Base-by-base conservation (phyloP, 2,888 invertebrate genomes). In the Deilephila porcellus region DNA sequence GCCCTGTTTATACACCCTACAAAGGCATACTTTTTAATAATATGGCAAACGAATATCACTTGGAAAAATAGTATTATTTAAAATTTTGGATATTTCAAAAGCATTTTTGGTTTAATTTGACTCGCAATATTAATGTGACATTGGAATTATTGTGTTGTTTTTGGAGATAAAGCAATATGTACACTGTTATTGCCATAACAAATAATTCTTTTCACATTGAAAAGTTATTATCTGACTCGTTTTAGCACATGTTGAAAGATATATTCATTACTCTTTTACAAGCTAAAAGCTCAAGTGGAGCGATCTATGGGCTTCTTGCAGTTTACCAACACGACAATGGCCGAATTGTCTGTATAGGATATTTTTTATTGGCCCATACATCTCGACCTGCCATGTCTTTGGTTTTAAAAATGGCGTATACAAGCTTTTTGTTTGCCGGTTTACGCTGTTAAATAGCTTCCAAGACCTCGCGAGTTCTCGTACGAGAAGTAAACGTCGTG, bases 391-490 rank as follows among this genome's bases (percentile, higher is more conserved):
- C 93, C 94, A 93, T 94, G 95, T 95, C 95, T 95, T 94, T 93
- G 94, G 94, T 95, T 95, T 95, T 95, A 95, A 95, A 95, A 95
- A 95, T 95, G 95, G 95, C 95, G 95, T 95, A 95, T 95, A 95
- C 95, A 95, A 95, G 95, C 95, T 95, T 95, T 95, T 95, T 95
- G 95, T 95, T 95, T 94, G 95, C 95, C 95, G 95, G 95, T 94
- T 92, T 94, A 93, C 90, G 91, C 90, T 91, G 90, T 91, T 94
- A 91, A 95, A 92, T 89, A 89, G 89, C 91, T 91, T 91, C 87
- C 88, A 87, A 90, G 88, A 90, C 90, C 90, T 88, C 86, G 91
- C 88, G 89, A 88, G 87, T 88, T 80, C 87, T 90, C 88, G 81
- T 81, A 86, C 87, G 90, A 89, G 89, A 90, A 86, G 87, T 89